Percentiles rank a stretch among this genome's conserved stretches.
phyloP scores from a whole-genome alignment of 1,140 invertebrate species.

The Amphibalanus amphitrite region DNA sequence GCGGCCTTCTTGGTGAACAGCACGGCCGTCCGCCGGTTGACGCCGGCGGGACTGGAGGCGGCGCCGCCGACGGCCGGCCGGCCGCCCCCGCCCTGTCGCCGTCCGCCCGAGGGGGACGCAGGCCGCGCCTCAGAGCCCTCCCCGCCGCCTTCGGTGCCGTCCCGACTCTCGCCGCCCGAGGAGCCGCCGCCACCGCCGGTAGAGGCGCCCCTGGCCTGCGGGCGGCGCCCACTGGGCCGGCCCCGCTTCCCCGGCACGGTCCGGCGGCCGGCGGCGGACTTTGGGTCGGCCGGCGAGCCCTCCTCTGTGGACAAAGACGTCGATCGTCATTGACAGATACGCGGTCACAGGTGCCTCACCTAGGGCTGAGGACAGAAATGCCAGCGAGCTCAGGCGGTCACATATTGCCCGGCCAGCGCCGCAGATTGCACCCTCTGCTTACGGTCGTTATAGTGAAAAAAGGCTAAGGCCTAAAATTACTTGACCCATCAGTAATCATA shows the following conservation, averaged over 20 bases:
- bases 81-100: constrained; percentile 12
- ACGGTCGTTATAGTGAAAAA: no score
- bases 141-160: background rate
- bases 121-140: no score
- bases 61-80: background rate
- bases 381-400: no score
- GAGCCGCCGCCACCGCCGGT: background rate
- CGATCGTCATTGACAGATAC: no score
- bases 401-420: no score
- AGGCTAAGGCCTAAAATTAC: no score
- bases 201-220: background rate
- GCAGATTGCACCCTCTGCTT: no score
- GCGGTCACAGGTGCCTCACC: no score
- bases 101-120: no score
- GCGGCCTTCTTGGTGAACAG: constrained; percentile 55
- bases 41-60: constrained; percentile 34
- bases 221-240: no score
- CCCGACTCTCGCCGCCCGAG: background rate
- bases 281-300: background rate
- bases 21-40: constrained; percentile 65
- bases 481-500: no score
- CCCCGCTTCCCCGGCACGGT: background rate
- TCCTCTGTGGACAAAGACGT: background rate
- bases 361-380: no score
- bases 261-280: background rate